Percentiles rank a stretch among this genome's conserved stretches.
These are phyloP conservation scores for Marronus borbonicus DNA, from an alignment of 2,888 invertebrate genomes.

Conservation along the genomic window DNA sequence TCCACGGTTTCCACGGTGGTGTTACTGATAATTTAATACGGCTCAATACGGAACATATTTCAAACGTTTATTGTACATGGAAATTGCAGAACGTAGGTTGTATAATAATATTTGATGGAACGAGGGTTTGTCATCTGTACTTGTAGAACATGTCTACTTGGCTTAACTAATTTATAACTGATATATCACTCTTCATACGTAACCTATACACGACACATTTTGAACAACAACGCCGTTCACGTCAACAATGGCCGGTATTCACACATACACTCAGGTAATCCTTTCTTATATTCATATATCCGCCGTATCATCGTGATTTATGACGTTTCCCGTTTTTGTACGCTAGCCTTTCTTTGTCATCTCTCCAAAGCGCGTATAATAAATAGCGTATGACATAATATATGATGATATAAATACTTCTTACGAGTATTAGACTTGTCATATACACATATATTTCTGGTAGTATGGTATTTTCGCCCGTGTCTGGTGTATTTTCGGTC, in stretches of 20 bases:
- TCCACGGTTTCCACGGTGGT: too few species aligned
- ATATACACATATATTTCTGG: slow-evolving; percentile 42
- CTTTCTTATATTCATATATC: slow-evolving; percentile 54
- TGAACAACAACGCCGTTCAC: slow-evolving; percentile 46
- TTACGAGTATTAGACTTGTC: slow-evolving; percentile 49
- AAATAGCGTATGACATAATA: slow-evolving; percentile 50
- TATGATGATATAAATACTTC: slow-evolving; percentile 51
- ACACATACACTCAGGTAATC: slow-evolving; percentile 50
- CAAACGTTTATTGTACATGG: too few species aligned
- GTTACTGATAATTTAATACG: too few species aligned
- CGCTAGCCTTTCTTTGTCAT: slow-evolving; percentile 49
- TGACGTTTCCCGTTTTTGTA: slow-evolving; percentile 51
- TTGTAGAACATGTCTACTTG: not conserved
- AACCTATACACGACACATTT: slow-evolving; percentile 25
- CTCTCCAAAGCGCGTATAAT: slow-evolving; percentile 42
- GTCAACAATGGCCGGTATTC: slow-evolving; percentile 47
- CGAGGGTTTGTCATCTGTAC: too few species aligned
- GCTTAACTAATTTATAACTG: slow-evolving; percentile 27
- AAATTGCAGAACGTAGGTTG: too few species aligned
- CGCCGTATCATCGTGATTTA: slow-evolving; percentile 55
- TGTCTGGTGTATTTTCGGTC: slow-evolving; percentile 31
- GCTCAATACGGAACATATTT: too few species aligned
- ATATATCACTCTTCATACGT: slow-evolving; percentile 37
- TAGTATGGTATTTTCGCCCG: slow-evolving; percentile 36
- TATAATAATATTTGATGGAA: too few species aligned